Base-by-base conservation (phyloP, 1,140 invertebrate species). In the Monochamus saltuarius region DNA sequence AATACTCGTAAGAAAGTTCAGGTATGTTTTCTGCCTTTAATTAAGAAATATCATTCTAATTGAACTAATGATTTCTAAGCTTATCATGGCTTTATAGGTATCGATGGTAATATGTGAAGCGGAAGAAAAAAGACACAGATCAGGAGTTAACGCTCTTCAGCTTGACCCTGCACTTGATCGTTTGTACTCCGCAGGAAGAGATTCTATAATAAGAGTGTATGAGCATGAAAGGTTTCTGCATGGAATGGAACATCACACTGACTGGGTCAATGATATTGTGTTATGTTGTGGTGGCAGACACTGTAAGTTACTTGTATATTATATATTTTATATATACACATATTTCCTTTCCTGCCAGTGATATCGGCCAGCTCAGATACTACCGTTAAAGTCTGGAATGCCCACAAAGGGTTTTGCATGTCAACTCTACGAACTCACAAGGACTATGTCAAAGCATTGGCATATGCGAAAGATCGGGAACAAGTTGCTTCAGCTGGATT, bases 341-440 rank as follows among this genome's bases (percentile, higher is more conserved):
- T 3, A 7, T 11, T 29, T 6, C 37, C 22, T 16, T 66, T 56
- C 65, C 76, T 81, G 84, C 54, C 77, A 95, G 92, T 99, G 66
- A 98, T 99, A 75, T 99, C 97, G 56, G 97, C 97, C 2, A 98
- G 96, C 73, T 97, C 94, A 66, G 98, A 99, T 78, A 99, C 97
- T 39, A 99, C 97, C 37, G 95, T 99, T 0, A 99, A 99, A 83
- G 94, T 99, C 51, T 99, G 97, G 98, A 99, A 99, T 82, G 95
- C 96, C 11, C 94, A 97, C 63, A 99, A 99, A 85, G 97, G 96
- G n/a, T 98, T 98, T 75, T 98, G 95, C 75, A 95, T 98, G 93
- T 97, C 94, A 0, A 98, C 95, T 2, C 79, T 99, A 64, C 81
- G 97, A 61, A 99, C 97, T 34, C 97, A 99, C 76, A 97, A 97